phyloP scores from a whole-genome alignment of 92 coral and sea anemone species.

The Palythoa caribaeorum region DNA sequence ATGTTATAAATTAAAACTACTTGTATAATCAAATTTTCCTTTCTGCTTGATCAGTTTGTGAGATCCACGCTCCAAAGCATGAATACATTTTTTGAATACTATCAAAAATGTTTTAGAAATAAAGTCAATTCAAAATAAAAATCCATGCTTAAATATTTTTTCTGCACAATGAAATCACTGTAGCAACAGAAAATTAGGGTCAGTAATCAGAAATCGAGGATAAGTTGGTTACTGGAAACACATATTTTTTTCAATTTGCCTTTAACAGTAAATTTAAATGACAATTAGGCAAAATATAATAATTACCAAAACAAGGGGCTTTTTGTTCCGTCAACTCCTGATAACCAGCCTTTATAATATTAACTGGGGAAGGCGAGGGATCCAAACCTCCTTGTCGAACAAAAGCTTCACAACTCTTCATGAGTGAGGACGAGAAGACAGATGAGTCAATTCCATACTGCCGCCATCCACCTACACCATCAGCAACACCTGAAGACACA shows the following conservation, averaged over 20 bases:
- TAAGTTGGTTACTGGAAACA: neutral
- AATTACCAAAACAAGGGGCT: slow-evolving; percentile 92
- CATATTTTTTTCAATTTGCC: neutral
- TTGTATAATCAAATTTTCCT: too few relatives aligned
- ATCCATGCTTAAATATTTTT: too few relatives aligned
- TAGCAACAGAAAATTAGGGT: too few relatives aligned
- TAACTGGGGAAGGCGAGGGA: slow-evolving; percentile 82
- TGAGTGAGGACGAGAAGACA: slow-evolving; percentile 83
- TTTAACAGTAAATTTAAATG: neutral
- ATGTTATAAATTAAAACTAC: too few relatives aligned
- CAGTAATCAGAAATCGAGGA: too few relatives aligned
- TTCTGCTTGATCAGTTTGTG: too few relatives aligned
- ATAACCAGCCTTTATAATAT: slow-evolving; percentile 79
- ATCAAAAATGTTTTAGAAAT: too few relatives aligned
- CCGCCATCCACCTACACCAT: slow-evolving; percentile 99
- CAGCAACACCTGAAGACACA: slow-evolving; percentile 84
- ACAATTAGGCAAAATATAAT: neutral
- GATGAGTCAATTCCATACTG: slow-evolving; percentile 97
- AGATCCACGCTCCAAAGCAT: too few relatives aligned
- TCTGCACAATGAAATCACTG: too few relatives aligned
- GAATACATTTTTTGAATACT: too few relatives aligned
- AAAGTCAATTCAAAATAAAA: too few relatives aligned
- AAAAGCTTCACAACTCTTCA: slow-evolving; percentile 92
- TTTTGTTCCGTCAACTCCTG: slow-evolving; percentile 91
- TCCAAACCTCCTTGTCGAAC: slow-evolving; percentile 85